Conservation (phyloP, 2,888 invertebrate genomes). For the Catocala sponsa region DNA sequence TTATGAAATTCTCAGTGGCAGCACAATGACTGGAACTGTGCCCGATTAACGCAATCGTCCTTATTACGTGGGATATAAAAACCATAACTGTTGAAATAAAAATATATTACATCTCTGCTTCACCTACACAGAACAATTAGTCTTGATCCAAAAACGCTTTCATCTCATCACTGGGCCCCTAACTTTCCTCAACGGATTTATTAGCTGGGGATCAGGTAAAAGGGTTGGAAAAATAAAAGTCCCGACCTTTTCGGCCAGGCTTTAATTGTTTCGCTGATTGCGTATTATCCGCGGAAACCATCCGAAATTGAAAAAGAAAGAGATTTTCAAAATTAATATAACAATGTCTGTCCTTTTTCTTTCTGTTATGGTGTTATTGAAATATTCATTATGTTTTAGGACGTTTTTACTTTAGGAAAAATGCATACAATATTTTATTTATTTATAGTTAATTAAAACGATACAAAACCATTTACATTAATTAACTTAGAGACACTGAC, state of each 20-base stretch:
- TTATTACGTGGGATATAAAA: no score
- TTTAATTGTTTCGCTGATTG: constrained; percentile 69
- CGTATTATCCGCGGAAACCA: constrained; percentile 59
- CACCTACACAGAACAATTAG: no score
- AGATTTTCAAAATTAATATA: constrained; percentile 30
- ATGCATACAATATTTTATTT: no score
- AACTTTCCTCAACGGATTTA: constrained; percentile 55
- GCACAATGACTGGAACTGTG: no score
- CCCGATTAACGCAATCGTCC: no score
- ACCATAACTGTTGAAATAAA: no score
- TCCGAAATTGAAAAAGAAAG: constrained; percentile 45
- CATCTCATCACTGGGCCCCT: constrained; percentile 30
- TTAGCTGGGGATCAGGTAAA: constrained; percentile 60
- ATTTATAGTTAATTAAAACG: no score
- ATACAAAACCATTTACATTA: no score
- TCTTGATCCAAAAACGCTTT: constrained; percentile 4
- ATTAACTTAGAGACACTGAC: no score
- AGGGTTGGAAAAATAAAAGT: constrained; percentile 57
- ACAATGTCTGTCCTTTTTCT: constrained; percentile 13
- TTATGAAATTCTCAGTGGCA: no score
- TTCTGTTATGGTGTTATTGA: constrained; percentile 12
- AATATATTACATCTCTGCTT: no score
- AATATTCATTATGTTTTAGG: neutral
- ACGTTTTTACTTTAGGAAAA: no score
- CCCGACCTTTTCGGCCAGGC: constrained; percentile 53